Percentiles rank a stretch among this genome's conserved stretches.
These are phyloP conservation scores for Gymnopithys bicolor DNA, from an alignment of 2,797 vertebrate genomes.

Conservation along the genomic window DNA sequence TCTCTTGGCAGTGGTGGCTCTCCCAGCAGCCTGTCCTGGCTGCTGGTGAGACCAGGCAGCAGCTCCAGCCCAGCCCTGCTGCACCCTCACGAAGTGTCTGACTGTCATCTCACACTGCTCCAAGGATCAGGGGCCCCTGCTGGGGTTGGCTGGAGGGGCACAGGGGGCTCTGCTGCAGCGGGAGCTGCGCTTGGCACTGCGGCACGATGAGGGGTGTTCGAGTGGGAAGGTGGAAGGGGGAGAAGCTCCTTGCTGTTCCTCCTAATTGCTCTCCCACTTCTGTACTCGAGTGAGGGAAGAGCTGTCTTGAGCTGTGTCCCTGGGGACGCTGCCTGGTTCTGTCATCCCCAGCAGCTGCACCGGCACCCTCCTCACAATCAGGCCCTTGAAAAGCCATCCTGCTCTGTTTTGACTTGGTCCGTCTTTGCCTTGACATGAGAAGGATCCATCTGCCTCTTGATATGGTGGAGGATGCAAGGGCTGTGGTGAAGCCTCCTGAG, in stretches of 20 bases:
- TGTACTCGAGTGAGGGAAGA: not conserved
- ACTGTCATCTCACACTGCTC: fast-evolving
- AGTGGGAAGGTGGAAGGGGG: slow-evolving; percentile 22
- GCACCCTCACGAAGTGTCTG: not conserved
- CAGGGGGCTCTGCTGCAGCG: not conserved
- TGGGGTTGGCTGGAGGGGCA: fast-evolving
- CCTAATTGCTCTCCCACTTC: slow-evolving; percentile 63
- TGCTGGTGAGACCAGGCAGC: fast-evolving
- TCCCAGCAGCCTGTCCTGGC: not conserved
- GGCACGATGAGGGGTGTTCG: fast-evolving
- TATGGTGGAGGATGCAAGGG: not conserved
- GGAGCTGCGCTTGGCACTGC: not conserved
- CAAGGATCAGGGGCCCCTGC: fast-evolving
- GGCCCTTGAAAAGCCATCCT: not conserved
- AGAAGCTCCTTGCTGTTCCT: slow-evolving; percentile 12
- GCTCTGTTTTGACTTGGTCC: not conserved
- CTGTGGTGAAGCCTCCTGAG: not conserved
- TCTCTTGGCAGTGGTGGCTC: not conserved
- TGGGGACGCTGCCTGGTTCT: slow-evolving; percentile 9
- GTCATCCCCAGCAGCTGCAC: not conserved
- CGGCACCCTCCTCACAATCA: not conserved
- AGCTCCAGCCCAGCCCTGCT: not conserved
- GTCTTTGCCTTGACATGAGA: not conserved
- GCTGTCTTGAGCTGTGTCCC: slow-evolving; percentile 21
- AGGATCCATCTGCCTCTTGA: not conserved